Conservation (phyloP, 2,888 invertebrate species). For the Mimas tiliae region DNA sequence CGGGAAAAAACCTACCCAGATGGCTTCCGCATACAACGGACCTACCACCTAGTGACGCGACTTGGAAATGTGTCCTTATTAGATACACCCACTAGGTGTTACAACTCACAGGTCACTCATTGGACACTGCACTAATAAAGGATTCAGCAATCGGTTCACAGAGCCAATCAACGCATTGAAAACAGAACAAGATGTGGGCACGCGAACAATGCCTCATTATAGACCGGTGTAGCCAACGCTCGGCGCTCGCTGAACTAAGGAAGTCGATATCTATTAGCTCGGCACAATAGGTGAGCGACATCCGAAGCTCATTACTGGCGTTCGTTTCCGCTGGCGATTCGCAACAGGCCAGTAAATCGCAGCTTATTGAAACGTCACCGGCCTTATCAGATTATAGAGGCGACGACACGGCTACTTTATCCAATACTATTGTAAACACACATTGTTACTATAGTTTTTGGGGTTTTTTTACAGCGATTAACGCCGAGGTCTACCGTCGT, state of each 20-base stretch:
- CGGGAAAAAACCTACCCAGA: too few relatives aligned
- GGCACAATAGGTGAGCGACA: conserved; percentile 84
- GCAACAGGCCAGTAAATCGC: conserved; percentile 71
- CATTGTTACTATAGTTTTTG: conserved; percentile 8
- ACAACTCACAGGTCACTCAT: conserved; percentile 24
- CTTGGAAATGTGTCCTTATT: conserved; percentile 47
- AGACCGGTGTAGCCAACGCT: conserved; percentile 67
- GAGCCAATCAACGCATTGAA: conserved; percentile 60
- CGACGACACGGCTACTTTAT: conserved; percentile 18
- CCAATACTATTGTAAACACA: conserved; percentile 15
- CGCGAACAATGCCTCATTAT: conserved; percentile 81
- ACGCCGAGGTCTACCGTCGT: not conserved
- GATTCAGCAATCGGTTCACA: conserved; percentile 62
- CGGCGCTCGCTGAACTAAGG: conserved; percentile 74
- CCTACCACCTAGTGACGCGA: too few relatives aligned
- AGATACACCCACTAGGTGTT: conserved; percentile 29
- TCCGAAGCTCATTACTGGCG: conserved; percentile 83
- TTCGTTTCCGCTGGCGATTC: conserved; percentile 80
- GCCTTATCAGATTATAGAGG: conserved; percentile 45
- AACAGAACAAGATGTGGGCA: conserved; percentile 68
- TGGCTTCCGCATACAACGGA: too few relatives aligned
- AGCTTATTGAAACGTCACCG: conserved; percentile 59
- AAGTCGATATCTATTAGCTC: conserved; percentile 83
- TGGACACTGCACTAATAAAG: conserved; percentile 32
- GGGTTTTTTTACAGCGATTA: not conserved